Evolutionary conservation across 2,797 vertebrate genomes (phyloP).

Genomic region (Tamandua tetradactyla): DNA sequence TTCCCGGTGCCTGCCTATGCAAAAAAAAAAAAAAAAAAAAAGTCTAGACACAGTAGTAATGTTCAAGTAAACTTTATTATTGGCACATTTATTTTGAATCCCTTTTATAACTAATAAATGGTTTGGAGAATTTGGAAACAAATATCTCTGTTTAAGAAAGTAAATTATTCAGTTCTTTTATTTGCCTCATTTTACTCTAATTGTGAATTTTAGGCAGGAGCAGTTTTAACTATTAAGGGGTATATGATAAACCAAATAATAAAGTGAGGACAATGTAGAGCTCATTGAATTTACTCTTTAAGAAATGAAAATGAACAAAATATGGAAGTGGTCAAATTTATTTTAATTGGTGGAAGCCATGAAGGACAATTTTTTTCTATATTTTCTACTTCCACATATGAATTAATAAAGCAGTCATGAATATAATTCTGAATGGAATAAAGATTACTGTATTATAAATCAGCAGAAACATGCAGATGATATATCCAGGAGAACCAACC

Average conservation of each 20-base stretch:
- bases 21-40: too few species aligned
- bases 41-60: background rate
- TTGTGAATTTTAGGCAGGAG: conserved; percentile 28
- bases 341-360: conserved; percentile 28
- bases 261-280: background rate
- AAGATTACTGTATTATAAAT: background rate
- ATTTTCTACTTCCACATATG: background rate
- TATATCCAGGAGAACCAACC: background rate
- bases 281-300: background rate
- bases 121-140: background rate
- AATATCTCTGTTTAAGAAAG: background rate
- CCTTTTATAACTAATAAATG: conserved; percentile 17
- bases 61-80: background rate
- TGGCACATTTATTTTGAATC: background rate
- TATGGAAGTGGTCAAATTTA: conserved; percentile 3
- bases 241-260: background rate
- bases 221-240: conserved; percentile 6
- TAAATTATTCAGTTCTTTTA: background rate
- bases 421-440: conserved; percentile 29
- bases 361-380: background rate
- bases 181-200: background rate
- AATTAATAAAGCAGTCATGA: conserved; percentile 19
- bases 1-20: too few species aligned
- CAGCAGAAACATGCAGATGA: background rate
- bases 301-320: background rate